phyloP scores from a whole-genome alignment of 2,797 vertebrate species.

The Pseudotriccus pelzelni region DNA sequence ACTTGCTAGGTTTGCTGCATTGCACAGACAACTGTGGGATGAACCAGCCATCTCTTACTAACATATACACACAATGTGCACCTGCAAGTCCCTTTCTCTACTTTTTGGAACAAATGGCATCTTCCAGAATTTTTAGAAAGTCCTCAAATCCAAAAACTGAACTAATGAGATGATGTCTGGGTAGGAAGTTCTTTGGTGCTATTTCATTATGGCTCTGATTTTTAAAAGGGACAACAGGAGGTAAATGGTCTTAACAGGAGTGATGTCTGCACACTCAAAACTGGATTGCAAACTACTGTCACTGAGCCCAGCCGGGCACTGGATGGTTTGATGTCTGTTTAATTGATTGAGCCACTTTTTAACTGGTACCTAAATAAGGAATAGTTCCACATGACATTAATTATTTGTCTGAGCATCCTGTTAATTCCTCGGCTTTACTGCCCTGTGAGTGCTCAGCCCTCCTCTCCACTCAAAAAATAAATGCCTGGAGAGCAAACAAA shows the following conservation, averaged over 20 bases:
- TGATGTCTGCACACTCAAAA: background rate
- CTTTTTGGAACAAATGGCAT: background rate
- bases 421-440: background rate
- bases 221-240: background rate
- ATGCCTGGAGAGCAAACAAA: background rate
- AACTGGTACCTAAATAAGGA: background rate
- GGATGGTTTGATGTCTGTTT: background rate
- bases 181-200: background rate
- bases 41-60: accelerated
- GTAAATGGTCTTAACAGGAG: background rate
- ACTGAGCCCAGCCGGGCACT: background rate
- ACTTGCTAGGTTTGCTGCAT: background rate
- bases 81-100: background rate
- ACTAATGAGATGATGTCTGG: background rate
- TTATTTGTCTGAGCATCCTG: background rate
- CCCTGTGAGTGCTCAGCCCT: background rate
- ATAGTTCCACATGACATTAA: background rate
- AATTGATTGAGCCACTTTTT: background rate
- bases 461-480: background rate
- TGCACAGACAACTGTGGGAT: accelerated
- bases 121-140: background rate
- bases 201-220: background rate
- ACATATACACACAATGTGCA: background rate
- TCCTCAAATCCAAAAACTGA: background rate
- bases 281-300: background rate